Base-by-base conservation (phyloP, 2,888 invertebrate species). In the Coleophora flavipennella region DNA sequence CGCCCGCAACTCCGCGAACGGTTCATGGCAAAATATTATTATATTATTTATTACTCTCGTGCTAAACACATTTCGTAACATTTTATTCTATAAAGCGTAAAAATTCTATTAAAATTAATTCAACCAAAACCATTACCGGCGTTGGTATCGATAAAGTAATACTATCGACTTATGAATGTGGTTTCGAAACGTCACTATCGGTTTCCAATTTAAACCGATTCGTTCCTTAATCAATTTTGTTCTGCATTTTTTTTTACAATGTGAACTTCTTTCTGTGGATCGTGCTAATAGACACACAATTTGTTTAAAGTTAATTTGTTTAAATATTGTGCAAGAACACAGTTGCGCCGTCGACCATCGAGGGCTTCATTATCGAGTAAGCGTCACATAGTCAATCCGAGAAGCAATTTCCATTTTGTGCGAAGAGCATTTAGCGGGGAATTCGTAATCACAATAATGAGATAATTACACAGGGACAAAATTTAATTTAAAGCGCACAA, bases 381-480 rank as follows among this genome's bases (percentile, higher is more conserved):
- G 63, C 66, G 61, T 64, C 65, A 67, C 63, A 62, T 60, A 62
- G 55, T 61, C 63, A 53, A 65, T 62, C 61, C 58, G 57, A 67
- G 67, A 62, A 55, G 66, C 71, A 73, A 75, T 75, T 70, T 69
- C 78, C 77, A 73, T 78, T 77, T 74, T 67, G 66, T 74, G 71
- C 69, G 71, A 70, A 68, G 73, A 77, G 72, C 75, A 81, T 83
- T 84, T 81, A 81, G 77, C 77, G 66, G 67, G 67, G 79, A 76
- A 80, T 81, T 80, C 77, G 78, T 81, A 84, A 83, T 84, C 72
- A 80, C 79, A 78, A 81, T 84, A 84, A 83, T 84, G 79, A 83
- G 83, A 83, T 84, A 84, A 85, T 85, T 84, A 84, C 80, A 83
- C 79, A 78, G 75, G 76, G 74, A 83, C 80, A 78, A 83, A 85